Base-by-base conservation (phyloP, 2,888 invertebrate genomes). In the Pasiphila rectangulata region DNA sequence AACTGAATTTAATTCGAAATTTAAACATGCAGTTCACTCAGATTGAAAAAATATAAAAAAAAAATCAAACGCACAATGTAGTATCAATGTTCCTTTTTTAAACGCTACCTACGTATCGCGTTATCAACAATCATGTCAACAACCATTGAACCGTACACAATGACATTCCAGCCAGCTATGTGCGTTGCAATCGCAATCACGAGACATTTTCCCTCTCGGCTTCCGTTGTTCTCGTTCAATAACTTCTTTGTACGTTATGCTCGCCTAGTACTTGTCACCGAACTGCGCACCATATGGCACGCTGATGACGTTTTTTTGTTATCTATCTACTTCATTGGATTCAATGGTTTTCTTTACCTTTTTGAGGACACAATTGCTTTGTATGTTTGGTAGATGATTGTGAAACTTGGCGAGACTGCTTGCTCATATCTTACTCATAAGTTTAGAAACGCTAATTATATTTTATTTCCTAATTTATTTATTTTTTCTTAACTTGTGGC, bases 221-320 rank as follows among this genome's bases (percentile, higher is more conserved):
- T 67, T 67, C 66, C 64, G 68, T 59, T 63, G 62, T 67, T 64
- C 66, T 66, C 69, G 59, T 59, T 62, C 64, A 58, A 49, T 61
- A 57, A 73, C 63, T 72, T 78, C 77, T 65, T 71, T 54, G 58
- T 57, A 57, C 54, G 55, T 68, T 72, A 75, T 86, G 83, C 54
- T 45, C 62, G 67, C 70, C 84, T 86, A 70, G 86, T 86, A 86
- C 71, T 77, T 86, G 86, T 86, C 86, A 85, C 84, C 84, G 77
- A 43, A 49, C 53, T 46, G 56, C 54, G 59, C 54, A 56, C 54
- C 59, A 59, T 56, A 59, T 59, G 56, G 56, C 53, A 46, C 58
- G 39, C 54, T 54, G 56, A 43, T 53, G 47, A 49, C 48, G 34
- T 54, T 52, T 57, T 55, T 25, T 59, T 54, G 46, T 35, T 50